Evolutionary conservation across 2,797 vertebrate species (phyloP).

Genomic region (Galagoides demidoff): DNA sequence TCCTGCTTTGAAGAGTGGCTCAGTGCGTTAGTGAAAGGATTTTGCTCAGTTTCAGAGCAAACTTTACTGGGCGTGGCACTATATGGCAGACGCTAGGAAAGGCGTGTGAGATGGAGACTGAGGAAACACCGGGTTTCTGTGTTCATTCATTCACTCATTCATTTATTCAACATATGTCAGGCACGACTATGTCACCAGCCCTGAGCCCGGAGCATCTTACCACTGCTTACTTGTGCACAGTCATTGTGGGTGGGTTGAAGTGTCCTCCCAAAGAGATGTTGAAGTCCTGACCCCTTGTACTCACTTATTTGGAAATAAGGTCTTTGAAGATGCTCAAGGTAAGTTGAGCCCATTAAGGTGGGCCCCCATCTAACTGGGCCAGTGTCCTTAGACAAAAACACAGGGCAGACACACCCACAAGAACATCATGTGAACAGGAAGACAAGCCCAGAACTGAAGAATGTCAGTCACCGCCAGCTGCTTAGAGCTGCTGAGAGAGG

Average conservation of each 20-base stretch:
- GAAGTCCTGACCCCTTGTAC: neutral
- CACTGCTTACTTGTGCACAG: accelerated
- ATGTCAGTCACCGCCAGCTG: accelerated
- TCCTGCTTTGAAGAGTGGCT: neutral
- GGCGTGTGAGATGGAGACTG: accelerated
- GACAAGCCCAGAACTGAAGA: neutral
- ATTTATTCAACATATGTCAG: neutral
- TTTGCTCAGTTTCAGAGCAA: neutral
- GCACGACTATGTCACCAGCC: neutral
- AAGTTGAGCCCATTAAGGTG: neutral
- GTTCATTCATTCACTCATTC: neutral
- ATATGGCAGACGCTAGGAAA: accelerated
- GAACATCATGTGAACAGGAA: accelerated
- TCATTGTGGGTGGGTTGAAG: neutral
- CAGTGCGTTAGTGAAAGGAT: neutral
- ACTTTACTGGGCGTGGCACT: accelerated
- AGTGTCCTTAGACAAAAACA: neutral
- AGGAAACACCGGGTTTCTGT: accelerated
- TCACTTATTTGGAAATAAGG: neutral
- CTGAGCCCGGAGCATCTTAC: accelerated
- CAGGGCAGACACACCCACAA: accelerated
- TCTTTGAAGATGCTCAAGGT: neutral
- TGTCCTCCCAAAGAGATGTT: neutral
- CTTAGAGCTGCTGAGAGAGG: no score
- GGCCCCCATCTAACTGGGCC: accelerated